A percentile compares a stretch with the other conserved stretches of the same genome.
phyloP scores from a whole-genome alignment of 2,888 invertebrate genomes.

The Galerucella pusilla region DNA sequence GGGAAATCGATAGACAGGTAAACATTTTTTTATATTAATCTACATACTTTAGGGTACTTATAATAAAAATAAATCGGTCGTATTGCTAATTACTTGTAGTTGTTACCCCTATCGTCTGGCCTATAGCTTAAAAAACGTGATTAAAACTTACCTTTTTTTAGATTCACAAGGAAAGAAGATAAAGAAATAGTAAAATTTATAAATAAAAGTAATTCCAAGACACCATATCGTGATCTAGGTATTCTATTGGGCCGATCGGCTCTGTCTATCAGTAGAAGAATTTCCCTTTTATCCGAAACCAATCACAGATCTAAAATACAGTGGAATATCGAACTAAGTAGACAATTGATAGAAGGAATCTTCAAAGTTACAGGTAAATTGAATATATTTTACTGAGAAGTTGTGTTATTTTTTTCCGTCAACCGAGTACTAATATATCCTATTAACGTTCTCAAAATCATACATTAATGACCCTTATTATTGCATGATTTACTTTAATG shows the following conservation, averaged over 20 bases:
- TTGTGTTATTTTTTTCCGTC: no score
- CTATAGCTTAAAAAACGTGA: background rate
- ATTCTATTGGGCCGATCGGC: slow-evolving; percentile 43
- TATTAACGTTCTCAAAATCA: no score
- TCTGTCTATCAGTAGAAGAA: slow-evolving; percentile 39
- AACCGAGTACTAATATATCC: no score
- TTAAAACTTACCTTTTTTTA: slow-evolving; percentile 30
- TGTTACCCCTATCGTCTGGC: no score
- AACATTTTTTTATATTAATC: no score
- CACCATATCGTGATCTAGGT: slow-evolving; percentile 43
- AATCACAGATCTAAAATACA: slow-evolving; percentile 28
- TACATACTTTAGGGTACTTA: no score
- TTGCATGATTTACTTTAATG: no score
- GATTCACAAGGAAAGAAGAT: slow-evolving; percentile 50
- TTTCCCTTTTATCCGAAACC: slow-evolving; percentile 1
- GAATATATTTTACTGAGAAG: background rate
- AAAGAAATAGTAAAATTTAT: slow-evolving; percentile 43
- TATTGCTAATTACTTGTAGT: no score
- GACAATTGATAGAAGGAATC: slow-evolving; percentile 44
- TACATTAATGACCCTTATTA: no score
- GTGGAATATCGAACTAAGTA: slow-evolving; percentile 42
- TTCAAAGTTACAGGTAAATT: slow-evolving; percentile 38
- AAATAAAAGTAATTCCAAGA: slow-evolving; percentile 16
- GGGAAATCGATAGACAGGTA: no score
- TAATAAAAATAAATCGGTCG: no score